Conservation (phyloP, 2,797 vertebrate genomes). For the Paramormyrops hopkinsi region DNA sequence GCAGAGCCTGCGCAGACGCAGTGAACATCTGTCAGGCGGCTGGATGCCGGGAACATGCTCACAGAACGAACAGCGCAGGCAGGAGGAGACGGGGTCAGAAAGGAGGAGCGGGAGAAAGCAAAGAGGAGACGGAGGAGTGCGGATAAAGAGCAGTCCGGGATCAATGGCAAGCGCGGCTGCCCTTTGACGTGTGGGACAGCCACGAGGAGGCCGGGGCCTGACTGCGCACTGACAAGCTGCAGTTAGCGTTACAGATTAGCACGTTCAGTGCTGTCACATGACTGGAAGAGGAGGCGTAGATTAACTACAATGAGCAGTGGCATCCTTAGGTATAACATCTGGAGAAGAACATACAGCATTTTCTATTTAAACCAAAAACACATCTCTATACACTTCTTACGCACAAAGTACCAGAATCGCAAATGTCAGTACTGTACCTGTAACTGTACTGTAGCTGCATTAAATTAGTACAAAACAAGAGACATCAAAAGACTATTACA, state of each 20-base stretch:
- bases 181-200: slow-evolving; percentile 35
- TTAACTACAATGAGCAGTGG: background rate
- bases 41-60: background rate
- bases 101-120: slow-evolving; percentile 25
- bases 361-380: background rate
- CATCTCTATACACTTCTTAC: background rate
- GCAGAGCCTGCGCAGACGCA: background rate
- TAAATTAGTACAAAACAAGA: background rate
- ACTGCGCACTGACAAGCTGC: slow-evolving; percentile 29
- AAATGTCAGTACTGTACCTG: background rate
- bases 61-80: background rate
- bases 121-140: slow-evolving; percentile 34
- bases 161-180: slow-evolving; percentile 89
- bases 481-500: background rate
- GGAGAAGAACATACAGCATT: background rate
- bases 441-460: background rate
- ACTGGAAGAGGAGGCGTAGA: background rate
- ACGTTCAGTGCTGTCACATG: slow-evolving; percentile 23
- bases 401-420: background rate
- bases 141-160: slow-evolving; percentile 58
- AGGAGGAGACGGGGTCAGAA: background rate
- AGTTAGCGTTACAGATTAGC: slow-evolving; percentile 47
- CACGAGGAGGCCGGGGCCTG: slow-evolving; percentile 27
- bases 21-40: background rate
- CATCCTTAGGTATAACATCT: background rate